phyloP scores from a whole-genome alignment of 2,113 vertebrate genomes.

The Calypte anna region DNA sequence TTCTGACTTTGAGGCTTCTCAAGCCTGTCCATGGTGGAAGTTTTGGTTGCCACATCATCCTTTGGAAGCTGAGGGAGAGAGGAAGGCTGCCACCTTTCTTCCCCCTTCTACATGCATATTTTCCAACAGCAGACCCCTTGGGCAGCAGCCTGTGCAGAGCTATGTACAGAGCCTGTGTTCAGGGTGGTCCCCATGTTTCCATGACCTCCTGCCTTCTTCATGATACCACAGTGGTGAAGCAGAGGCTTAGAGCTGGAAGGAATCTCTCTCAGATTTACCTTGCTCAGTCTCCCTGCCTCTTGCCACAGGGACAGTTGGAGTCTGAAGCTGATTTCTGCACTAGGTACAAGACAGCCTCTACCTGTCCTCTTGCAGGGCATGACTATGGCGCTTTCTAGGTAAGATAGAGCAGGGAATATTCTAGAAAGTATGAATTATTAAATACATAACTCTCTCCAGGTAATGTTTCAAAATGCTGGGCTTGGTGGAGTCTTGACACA shows the following conservation, averaged over 20 bases:
- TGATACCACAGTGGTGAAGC: not conserved
- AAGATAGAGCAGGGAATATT: not conserved
- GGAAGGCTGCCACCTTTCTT: not conserved
- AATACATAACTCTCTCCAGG: not conserved
- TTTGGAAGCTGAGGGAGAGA: not conserved
- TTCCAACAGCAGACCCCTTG: not conserved
- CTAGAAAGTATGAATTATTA: not conserved
- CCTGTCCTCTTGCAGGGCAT: not conserved
- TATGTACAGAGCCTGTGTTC: not conserved
- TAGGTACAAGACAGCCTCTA: not conserved
- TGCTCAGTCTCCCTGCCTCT: not conserved
- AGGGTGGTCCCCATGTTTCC: not conserved
- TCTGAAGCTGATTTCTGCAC: not conserved
- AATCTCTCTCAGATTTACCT: not conserved
- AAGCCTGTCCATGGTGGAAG: not conserved
- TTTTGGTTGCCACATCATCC: not conserved
- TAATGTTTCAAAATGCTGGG: not conserved
- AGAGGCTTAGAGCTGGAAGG: not conserved
- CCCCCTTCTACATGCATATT: not conserved
- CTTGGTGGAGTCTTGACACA: not conserved
- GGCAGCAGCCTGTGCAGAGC: not conserved
- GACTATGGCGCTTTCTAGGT: not conserved
- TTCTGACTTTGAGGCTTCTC: not conserved
- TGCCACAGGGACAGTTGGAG: not conserved
- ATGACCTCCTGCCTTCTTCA: not conserved